Conservation (phyloP, 2,113 vertebrate species). For the Halcyon malimbica region DNA sequence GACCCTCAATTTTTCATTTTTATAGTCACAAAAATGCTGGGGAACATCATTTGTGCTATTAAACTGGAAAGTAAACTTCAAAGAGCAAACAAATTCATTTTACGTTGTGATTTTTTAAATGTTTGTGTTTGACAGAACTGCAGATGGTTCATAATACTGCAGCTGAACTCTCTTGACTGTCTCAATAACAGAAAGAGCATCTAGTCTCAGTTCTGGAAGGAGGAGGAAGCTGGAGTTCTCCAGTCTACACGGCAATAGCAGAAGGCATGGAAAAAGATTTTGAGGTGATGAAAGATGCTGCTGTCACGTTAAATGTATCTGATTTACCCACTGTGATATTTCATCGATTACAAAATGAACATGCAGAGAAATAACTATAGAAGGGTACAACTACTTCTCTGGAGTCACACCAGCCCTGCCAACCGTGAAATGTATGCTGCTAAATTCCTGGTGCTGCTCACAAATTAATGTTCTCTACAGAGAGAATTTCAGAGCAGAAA, state of each 20-base stretch:
- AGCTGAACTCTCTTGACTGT: neutral
- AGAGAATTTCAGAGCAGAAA: slow-evolving; percentile 56
- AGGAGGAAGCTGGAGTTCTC: neutral
- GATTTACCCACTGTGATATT: slow-evolving; percentile 39
- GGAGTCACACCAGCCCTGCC: slow-evolving; percentile 55
- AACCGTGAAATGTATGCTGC: slow-evolving; percentile 66
- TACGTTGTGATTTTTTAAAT: neutral
- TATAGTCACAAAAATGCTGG: neutral
- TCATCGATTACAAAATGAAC: slow-evolving; percentile 71
- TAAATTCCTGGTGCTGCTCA: slow-evolving; percentile 50
- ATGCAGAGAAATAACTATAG: slow-evolving; percentile 53
- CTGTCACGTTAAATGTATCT: slow-evolving; percentile 29
- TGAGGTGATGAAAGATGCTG: neutral
- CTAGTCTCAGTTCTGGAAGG: neutral
- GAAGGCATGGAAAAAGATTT: neutral
- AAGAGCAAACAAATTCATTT: neutral
- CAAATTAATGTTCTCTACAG: slow-evolving; percentile 60
- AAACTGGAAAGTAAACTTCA: neutral
- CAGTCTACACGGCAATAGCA: neutral
- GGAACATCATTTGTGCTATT: neutral
- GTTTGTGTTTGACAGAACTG: neutral
- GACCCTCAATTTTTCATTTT: neutral
- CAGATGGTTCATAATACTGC: neutral
- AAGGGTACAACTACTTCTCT: slow-evolving; percentile 67
- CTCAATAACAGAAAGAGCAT: neutral